These are phyloP conservation scores for Clupea harengus DNA, from an alignment of 2,113 vertebrate species.

Conservation along the genomic window DNA sequence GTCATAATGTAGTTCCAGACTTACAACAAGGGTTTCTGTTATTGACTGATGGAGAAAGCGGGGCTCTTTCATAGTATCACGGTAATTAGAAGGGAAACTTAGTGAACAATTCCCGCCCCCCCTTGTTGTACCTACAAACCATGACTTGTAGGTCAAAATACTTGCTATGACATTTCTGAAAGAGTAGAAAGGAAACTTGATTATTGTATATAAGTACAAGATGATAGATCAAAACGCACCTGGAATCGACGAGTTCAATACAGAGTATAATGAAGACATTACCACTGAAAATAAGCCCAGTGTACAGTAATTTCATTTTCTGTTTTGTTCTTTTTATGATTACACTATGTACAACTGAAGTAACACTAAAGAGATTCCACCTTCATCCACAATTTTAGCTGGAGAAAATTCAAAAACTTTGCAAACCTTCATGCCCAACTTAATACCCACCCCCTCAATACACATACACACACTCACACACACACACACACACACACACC, in stretches of 20 bases:
- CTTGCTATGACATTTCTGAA: background rate
- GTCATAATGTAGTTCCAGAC: background rate
- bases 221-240: background rate
- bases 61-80: background rate
- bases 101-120: background rate
- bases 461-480: background rate
- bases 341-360: background rate
- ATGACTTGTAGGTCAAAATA: background rate
- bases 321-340: background rate
- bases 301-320: background rate
- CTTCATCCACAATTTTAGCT: background rate
- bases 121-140: background rate
- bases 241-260: background rate
- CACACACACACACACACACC: background rate
- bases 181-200: background rate
- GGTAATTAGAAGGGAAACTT: background rate
- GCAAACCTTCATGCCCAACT: too few species aligned
- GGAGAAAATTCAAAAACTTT: background rate
- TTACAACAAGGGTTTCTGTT: background rate
- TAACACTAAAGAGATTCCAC: background rate
- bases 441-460: too few species aligned
- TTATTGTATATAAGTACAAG: background rate
- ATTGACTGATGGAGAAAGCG: background rate
- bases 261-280: background rate
- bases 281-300: too few species aligned